Evolutionary conservation across 2,797 vertebrate genomes (phyloP), one percentile per base, ranked within the genome.

Genomic region (Argyrosomus regius): DNA sequence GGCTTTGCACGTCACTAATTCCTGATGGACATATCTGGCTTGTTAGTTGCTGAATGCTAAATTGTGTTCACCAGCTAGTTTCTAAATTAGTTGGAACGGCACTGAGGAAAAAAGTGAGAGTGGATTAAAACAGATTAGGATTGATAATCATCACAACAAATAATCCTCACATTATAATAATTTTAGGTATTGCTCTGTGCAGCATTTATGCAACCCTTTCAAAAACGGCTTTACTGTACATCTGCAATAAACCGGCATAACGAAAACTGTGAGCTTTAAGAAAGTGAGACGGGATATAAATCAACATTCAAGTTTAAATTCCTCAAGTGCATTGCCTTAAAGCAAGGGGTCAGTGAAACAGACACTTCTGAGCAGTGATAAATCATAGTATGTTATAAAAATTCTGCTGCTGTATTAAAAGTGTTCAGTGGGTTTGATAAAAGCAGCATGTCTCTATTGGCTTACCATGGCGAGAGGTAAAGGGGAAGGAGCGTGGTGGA

Each of bases 381-480:
- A 87, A 80, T 87, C 74, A 61, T 2, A 39, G 26, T 24, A 39
- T 39, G 39, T 75, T 72, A 83, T 73, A 71, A 58, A 81, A 76
- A 48, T 45, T 52, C 50, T 82, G 77, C 57, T 57, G 49, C 66
- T 85, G 63, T 67, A 84, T 74, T 72, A 67, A 2, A 39, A 8
- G 49, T 66, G 54, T 83, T 83, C 74, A 75, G 60, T 65, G 63
- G 49, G 78, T 84, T 81, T 72, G 56, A 89, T 66, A 71, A 68
- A 56, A 66, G 56, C 57, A 59, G 16, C 20, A 13, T 58, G 63
- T 84, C 48, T 80, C 13, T 78, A 8, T 72, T 80, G 74, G 57
- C 93, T 94, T 93, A 95, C 94, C 93, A 11, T 87, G 84, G 49
- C 70, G 93, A 73, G 89, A 64, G 78, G 78, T 10, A 63, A 84